Percentiles rank a stretch among this genome's conserved stretches.
phyloP scores from a whole-genome alignment of 2,797 vertebrate species.

The Oryzias dopingdopingensis region DNA sequence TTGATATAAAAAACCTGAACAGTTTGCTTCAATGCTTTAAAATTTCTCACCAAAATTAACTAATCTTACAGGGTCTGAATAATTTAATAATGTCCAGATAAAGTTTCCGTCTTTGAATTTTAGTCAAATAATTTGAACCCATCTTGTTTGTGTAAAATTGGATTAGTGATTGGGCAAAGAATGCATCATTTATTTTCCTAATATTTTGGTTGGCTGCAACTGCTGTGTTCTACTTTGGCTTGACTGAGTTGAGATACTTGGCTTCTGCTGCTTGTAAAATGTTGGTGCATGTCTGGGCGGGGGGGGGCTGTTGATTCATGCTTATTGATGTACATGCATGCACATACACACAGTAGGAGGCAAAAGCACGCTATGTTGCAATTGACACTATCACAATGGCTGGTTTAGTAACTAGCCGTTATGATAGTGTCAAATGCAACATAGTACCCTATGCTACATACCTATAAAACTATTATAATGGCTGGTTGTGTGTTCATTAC shows the following conservation, averaged over 20 bases:
- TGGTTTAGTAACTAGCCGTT: conserved; percentile 8
- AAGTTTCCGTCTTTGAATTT: background rate
- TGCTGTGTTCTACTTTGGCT: conserved; percentile 64
- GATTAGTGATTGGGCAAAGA: conserved; percentile 14
- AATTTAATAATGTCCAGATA: background rate
- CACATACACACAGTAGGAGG: conserved; percentile 6
- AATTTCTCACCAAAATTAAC: background rate
- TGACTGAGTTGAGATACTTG: conserved; percentile 56
- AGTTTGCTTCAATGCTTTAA: too few relatives aligned
- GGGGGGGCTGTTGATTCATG: conserved; percentile 58
- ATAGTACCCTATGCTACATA: too few relatives aligned
- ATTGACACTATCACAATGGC: conserved; percentile 18
- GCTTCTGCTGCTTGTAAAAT: conserved; percentile 49
- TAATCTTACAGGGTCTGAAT: background rate
- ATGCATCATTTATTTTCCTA: conserved; percentile 18
- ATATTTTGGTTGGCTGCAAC: conserved; percentile 58
- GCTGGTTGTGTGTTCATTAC: conserved; percentile 2
- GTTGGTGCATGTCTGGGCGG: conserved; percentile 44
- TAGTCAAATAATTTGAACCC: background rate
- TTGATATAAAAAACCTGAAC: too few relatives aligned
- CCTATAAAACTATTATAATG: conserved; percentile 17
- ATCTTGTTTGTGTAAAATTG: conserved; percentile 3
- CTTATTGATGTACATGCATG: conserved; percentile 53
- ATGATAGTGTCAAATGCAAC: too few relatives aligned
- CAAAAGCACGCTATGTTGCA: conserved; percentile 21